These are phyloP conservation scores for Dendrocopos noguchii DNA, from an alignment of 2,113 vertebrate genomes.

Conservation along the genomic window DNA sequence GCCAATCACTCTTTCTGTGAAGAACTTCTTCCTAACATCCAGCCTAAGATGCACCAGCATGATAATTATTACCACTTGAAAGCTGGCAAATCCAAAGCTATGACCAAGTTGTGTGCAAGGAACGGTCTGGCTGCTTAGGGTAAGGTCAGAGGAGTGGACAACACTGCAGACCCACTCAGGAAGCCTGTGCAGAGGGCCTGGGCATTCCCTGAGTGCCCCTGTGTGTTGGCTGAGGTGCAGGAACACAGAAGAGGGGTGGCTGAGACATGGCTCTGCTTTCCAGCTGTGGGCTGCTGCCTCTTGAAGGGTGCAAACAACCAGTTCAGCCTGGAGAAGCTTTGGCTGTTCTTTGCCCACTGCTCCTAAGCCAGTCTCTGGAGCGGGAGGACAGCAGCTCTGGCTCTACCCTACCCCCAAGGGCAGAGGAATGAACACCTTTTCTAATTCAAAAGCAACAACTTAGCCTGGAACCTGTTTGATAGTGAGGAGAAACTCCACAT, in stretches of 20 bases:
- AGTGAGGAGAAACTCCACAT: neutral
- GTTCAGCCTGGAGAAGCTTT: neutral
- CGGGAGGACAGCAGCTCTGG: neutral
- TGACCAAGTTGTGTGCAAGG: neutral
- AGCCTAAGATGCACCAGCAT: no score
- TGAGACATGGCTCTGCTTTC: rapidly evolving
- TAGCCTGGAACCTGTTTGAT: neutral
- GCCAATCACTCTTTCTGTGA: no score
- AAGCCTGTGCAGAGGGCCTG: rapidly evolving
- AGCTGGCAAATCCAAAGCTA: neutral
- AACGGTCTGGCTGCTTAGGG: rapidly evolving
- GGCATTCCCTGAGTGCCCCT: neutral
- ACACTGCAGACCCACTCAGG: rapidly evolving
- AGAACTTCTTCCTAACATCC: no score
- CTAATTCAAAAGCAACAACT: neutral
- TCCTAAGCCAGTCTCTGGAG: neutral
- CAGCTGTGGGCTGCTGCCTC: neutral
- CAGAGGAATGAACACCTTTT: neutral
- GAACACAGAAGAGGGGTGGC: neutral
- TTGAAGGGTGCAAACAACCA: neutral
- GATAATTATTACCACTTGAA: neutral
- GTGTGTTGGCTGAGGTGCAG: rapidly evolving
- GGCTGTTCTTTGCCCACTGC: rapidly evolving
- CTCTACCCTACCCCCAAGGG: rapidly evolving
- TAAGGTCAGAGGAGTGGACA: neutral